Conservation (phyloP, 2,113 vertebrate species). For the Gopherus flavomarginatus region DNA sequence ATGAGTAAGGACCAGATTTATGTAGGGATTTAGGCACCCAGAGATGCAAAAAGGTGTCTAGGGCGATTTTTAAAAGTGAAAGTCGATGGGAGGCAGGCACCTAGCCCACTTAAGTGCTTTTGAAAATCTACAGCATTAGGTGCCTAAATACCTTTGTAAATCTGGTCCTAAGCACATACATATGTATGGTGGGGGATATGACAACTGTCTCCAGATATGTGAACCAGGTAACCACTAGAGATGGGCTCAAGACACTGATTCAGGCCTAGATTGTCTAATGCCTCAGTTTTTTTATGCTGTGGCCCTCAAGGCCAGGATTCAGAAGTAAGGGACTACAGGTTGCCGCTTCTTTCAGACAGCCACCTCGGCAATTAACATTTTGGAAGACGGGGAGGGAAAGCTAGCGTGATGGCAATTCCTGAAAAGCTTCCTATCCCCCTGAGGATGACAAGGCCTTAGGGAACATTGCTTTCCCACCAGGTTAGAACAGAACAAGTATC, state of each 20-base stretch:
- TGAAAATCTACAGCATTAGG: background rate
- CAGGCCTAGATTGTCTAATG: background rate
- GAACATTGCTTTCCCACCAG: background rate
- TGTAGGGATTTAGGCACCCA: background rate
- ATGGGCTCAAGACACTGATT: background rate
- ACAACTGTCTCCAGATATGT: background rate
- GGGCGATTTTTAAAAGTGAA: background rate
- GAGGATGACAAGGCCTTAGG: background rate
- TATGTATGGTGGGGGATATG: too few relatives aligned
- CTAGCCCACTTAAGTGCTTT: background rate
- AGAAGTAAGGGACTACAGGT: background rate
- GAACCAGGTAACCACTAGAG: background rate
- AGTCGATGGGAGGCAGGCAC: background rate
- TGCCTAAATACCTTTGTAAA: background rate
- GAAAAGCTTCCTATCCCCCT: background rate
- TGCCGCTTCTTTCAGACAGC: background rate
- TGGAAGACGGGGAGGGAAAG: background rate
- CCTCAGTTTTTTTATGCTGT: background rate
- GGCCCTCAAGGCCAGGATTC: background rate
- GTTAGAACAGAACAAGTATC: background rate
- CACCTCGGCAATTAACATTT: background rate
- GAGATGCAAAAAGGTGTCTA: background rate
- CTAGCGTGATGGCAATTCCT: background rate
- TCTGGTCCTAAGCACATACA: background rate
- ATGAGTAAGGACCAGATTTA: background rate